Evolutionary conservation across 2,113 vertebrate genomes (phyloP), one percentile per base, ranked within the genome.

Genomic region (Mirounga angustirostris): DNA sequence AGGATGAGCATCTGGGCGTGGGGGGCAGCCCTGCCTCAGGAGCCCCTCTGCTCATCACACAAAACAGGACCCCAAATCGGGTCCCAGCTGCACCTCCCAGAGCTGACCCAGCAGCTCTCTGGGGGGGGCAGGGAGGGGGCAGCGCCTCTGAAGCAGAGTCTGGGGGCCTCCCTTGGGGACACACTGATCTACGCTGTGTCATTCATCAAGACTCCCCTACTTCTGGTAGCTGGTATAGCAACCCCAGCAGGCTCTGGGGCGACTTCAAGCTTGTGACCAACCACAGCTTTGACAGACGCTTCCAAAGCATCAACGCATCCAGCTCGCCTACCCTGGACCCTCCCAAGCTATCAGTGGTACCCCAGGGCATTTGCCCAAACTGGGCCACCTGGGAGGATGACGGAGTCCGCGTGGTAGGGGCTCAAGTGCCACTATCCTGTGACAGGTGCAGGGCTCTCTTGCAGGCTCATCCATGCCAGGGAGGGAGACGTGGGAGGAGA

Each of bases 41-140:
- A 93, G 14, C 13, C 10, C 76, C 33, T 8, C n/a, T 36, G 88
- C 28, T 46, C 36, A 33, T 3, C 19, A 24, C 50, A 69, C 80
- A 54, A 83, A 28, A 9, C 16, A 5, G 43, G 36, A 9, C 8
- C 56, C 58, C 7, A 65, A 28, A 46, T 1, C 1, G 4, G 82
- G 56, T 2, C 33, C 24, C 18, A 10, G 81, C 14, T 0, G 2
- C 30, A 76, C 40, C 33, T 40, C 56, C 33, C 59, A 54, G 88
- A 16, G 63, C 33, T 36, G 40, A 30, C 1, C 12, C 7, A 18
- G 74, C 59, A 40, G 26, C 26, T 36, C 33, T 69, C 1, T 1
- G 33, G 33, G 0, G 6, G 46, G 33, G 0, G 6, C 43, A 40
- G 14, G 2, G 36, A 19, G 0, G 3, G 12, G 13, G 5, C 30